These are phyloP conservation scores for Andrena hattorfiana DNA, from an alignment of 2,888 invertebrate genomes.

Conservation along the genomic window DNA sequence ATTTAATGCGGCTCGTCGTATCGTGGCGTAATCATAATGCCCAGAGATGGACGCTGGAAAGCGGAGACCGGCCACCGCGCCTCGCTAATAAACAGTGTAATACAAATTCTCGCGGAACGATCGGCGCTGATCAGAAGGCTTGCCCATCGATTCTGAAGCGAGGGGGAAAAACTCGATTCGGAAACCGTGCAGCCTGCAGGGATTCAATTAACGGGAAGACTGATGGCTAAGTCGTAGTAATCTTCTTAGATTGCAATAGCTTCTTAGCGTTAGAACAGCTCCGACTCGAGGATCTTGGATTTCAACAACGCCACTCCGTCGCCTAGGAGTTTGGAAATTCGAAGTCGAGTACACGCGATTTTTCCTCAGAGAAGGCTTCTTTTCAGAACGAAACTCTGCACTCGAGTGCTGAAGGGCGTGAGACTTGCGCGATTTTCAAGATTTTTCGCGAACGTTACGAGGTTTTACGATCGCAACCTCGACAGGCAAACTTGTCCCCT, in stretches of 20 bases:
- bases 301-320: no score
- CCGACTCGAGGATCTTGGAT: no score
- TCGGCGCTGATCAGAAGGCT: constrained; percentile 23
- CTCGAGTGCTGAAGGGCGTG: no score
- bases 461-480: constrained; percentile 68
- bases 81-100: constrained; percentile 23
- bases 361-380: no score
- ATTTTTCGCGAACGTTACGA: constrained; percentile 67
- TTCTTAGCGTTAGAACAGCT: no score
- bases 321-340: no score
- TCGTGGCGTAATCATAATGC: constrained; percentile 54
- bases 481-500: constrained; percentile 8
- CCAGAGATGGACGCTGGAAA: constrained; percentile 20
- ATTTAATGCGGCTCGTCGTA: constrained; percentile 58
- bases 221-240: constrained; percentile 5
- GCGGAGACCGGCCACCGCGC: neutral
- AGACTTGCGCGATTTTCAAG: constrained; percentile 56
- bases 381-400: no score
- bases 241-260: neutral
- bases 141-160: neutral
- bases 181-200: neutral
- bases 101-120: constrained; percentile 19
- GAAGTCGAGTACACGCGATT: no score
- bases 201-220: constrained; percentile 17
- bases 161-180: neutral